Evolutionary conservation across 2,113 vertebrate species (phyloP).

Genomic region (Calypte anna): DNA sequence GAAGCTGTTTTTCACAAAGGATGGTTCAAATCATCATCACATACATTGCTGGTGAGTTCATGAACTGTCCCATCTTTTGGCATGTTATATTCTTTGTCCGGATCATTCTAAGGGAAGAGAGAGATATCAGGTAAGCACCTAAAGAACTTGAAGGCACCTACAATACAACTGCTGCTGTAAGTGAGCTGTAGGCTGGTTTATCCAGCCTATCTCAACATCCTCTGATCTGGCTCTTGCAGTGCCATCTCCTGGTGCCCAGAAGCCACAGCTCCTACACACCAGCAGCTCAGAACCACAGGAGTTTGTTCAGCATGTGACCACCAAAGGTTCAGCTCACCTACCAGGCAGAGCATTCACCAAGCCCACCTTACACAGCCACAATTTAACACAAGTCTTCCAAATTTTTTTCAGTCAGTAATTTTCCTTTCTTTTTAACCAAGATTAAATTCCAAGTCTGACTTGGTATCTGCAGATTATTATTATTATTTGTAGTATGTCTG

Average conservation of each 20-base stretch:
- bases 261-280: neutral
- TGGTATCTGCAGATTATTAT: neutral
- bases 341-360: neutral
- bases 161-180: neutral
- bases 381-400: neutral
- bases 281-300: neutral
- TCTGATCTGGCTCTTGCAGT: neutral
- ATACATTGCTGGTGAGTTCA: conserved; percentile 95
- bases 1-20: neutral
- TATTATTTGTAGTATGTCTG: neutral
- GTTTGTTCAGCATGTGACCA: neutral
- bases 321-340: neutral
- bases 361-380: neutral
- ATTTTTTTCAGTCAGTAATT: neutral
- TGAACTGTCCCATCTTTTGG: conserved; percentile 98
- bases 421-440: neutral
- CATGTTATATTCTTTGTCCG: conserved; percentile 99
- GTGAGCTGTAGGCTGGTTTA: neutral
- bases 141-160: neutral
- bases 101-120: conserved; percentile 85
- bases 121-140: neutral
- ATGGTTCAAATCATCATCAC: conserved; percentile 47
- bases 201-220: neutral
- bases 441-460: neutral
- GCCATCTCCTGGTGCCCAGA: conserved; percentile 42